Conservation (phyloP, 2,888 invertebrate species). For the Panzeria rudis region DNA sequence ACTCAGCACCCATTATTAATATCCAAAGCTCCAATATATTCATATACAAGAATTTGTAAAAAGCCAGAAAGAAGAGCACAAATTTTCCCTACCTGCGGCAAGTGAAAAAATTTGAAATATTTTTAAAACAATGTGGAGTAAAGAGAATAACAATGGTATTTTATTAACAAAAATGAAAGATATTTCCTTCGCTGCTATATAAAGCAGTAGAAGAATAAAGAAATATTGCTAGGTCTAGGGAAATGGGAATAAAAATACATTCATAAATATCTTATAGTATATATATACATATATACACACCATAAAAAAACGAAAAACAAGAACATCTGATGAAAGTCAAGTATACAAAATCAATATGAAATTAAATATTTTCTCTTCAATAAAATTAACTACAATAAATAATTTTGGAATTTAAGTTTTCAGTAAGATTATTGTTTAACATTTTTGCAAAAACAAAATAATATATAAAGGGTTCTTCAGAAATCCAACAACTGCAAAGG, state of each 20-base stretch:
- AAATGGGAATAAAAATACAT: background rate
- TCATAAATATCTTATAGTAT: no score
- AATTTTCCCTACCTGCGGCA: conserved; percentile 5
- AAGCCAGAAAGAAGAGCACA: background rate
- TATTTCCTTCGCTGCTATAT: background rate
- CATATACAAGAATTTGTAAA: background rate
- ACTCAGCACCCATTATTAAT: conserved; percentile 55
- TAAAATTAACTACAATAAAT: background rate
- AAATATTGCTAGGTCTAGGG: background rate
- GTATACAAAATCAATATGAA: background rate
- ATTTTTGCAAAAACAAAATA: no score
- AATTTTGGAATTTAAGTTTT: background rate
- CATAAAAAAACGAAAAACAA: background rate
- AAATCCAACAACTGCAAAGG: background rate
- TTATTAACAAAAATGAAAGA: conserved; percentile 12
- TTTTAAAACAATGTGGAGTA: conserved; percentile 30
- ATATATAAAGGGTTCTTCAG: no score
- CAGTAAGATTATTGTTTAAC: no score
- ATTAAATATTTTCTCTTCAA: background rate
- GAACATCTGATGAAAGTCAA: background rate
- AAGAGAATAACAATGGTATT: background rate
- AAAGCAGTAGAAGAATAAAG: background rate
- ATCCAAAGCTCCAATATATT: conserved; percentile 16
- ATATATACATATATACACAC: background rate
- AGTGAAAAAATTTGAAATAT: conserved; percentile 28